These are phyloP conservation scores for Nesogale talazaci DNA, from an alignment of 2,113 vertebrate species.

Conservation along the genomic window DNA sequence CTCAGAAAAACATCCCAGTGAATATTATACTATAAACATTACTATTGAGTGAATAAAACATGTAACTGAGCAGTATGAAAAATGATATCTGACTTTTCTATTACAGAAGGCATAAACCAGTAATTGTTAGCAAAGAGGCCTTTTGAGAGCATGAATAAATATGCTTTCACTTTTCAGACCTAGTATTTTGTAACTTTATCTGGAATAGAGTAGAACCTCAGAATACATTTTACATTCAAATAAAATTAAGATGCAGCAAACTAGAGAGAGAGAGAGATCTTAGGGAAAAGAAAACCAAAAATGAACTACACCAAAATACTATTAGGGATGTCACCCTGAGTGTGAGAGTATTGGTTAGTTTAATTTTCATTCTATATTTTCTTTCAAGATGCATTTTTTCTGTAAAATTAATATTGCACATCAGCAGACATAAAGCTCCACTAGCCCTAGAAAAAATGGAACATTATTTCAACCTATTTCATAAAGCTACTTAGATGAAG, in stretches of 20 bases:
- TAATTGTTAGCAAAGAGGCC: not conserved
- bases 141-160: not conserved
- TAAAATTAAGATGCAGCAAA: not conserved
- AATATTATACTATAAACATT: not conserved
- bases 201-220: not conserved
- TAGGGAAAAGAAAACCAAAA: not conserved
- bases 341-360: not conserved
- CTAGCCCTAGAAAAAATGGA: not conserved
- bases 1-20: not conserved
- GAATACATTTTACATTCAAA: not conserved
- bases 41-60: not conserved
- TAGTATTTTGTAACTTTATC: not conserved
- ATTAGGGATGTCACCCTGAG: not conserved
- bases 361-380: not conserved
- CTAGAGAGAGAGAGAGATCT: not conserved
- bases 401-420: not conserved
- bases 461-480: not conserved
- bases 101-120: not conserved
- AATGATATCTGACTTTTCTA: not conserved
- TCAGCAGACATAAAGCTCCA: not conserved
- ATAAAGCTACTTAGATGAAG: not conserved
- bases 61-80: not conserved
- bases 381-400: not conserved
- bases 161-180: not conserved
- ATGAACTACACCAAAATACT: not conserved